Evolutionary conservation across 1,140 invertebrate genomes (phyloP).

Genomic region (Drosophila equinoxialis): DNA sequence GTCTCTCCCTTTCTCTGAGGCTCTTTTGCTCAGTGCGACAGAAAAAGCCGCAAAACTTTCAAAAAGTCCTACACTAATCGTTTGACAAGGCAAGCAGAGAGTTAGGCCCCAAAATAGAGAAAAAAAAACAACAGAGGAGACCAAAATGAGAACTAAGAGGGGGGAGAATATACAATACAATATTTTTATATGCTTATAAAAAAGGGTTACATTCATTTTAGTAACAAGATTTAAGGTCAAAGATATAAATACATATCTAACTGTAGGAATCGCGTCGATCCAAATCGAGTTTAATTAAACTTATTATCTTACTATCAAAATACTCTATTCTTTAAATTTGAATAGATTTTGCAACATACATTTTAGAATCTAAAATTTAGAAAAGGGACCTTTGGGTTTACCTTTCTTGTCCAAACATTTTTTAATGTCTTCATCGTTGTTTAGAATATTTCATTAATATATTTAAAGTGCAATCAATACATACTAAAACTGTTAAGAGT

Average conservation of each 20-base stretch:
- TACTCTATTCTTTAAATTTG: no score
- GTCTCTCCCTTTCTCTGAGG: background rate
- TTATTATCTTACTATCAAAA: no score
- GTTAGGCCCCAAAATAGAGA: background rate
- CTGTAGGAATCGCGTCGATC: background rate
- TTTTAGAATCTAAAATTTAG: no score
- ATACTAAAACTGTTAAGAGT: background rate
- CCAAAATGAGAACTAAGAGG: background rate
- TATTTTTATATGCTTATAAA: slow-evolving; percentile 10
- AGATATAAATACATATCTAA: background rate
- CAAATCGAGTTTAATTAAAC: no score
- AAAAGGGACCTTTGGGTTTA: no score
- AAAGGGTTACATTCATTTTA: background rate
- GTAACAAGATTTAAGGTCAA: background rate
- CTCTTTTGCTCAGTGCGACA: slow-evolving; percentile 9
- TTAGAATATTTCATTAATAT: no score
- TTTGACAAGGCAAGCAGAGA: slow-evolving; percentile 35
- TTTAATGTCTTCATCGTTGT: no score
- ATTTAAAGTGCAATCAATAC: background rate
- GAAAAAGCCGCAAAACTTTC: slow-evolving; percentile 71
- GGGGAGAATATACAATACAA: slow-evolving; percentile 33
- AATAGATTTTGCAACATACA: no score
- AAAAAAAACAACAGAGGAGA: background rate
- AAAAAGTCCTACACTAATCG: slow-evolving; percentile 73
- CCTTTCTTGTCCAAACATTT: no score